Conservation (phyloP, 2,888 invertebrate species). For the Brachyopa scutellaris region DNA sequence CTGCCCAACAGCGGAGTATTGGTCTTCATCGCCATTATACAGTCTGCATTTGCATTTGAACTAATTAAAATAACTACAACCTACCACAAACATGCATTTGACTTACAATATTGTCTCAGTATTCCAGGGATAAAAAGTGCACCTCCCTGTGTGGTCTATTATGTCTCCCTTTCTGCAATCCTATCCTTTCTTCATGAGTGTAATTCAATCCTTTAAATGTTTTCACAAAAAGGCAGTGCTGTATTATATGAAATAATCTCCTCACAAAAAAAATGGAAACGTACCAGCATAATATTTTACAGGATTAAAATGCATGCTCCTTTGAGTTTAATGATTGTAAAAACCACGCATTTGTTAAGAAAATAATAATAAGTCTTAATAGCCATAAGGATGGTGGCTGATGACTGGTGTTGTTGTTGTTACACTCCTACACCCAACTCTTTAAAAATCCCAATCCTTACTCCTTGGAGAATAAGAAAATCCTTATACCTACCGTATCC, state of each 20-base stretch:
- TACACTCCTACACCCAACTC: slow-evolving; percentile 51
- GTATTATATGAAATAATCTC: slow-evolving; percentile 28
- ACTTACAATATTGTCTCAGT: not conserved
- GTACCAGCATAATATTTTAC: slow-evolving; percentile 37
- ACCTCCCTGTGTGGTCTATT: slow-evolving; percentile 53
- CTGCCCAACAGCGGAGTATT: no score
- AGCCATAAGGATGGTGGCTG: slow-evolving; percentile 21
- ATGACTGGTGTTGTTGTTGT: slow-evolving; percentile 44
- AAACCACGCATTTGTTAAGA: slow-evolving; percentile 48
- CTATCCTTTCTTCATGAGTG: slow-evolving; percentile 40
- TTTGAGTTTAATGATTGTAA: slow-evolving; percentile 15
- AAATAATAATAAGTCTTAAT: slow-evolving; percentile 66
- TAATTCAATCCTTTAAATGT: slow-evolving; percentile 55
- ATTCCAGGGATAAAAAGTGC: slow-evolving; percentile 16
- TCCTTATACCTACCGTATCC: slow-evolving; percentile 26
- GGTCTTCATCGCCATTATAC: no score
- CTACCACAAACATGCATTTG: not conserved
- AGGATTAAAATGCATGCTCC: slow-evolving; percentile 49
- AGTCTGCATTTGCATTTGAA: no score
- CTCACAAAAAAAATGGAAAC: slow-evolving; percentile 3
- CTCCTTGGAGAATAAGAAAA: slow-evolving; percentile 15
- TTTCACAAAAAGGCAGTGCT: slow-evolving; percentile 35
- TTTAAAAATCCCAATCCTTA: no score
- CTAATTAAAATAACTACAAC: not conserved
- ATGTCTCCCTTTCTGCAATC: slow-evolving; percentile 31